Evolutionary conservation across 2,113 vertebrate genomes (phyloP).

Genomic region (Oxyruncus cristatus): DNA sequence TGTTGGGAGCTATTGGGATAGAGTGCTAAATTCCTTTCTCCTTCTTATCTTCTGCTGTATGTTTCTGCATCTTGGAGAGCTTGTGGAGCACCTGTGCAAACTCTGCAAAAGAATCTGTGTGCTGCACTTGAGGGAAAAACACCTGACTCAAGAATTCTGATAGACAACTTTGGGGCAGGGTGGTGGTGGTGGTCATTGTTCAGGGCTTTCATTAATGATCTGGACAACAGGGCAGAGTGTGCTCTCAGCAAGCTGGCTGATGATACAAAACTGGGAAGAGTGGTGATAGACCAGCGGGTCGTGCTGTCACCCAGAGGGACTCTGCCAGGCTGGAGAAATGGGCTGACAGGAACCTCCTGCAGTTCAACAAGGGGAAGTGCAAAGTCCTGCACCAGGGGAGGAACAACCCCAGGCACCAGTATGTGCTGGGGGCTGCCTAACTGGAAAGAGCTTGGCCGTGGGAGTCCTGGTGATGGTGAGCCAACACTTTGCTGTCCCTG

Average conservation of each 20-base stretch:
- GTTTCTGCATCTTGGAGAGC: neutral
- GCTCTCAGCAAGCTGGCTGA: too few species aligned
- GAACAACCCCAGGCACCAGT: neutral
- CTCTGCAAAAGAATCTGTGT: neutral
- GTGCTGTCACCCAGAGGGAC: neutral
- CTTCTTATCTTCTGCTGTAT: neutral
- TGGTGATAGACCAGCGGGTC: neutral
- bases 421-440: accelerated
- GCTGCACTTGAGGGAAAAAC: neutral
- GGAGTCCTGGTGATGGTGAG: neutral
- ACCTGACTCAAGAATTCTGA: neutral
- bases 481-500: neutral
- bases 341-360: neutral
- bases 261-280: too few species aligned
- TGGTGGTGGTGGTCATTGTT: neutral
- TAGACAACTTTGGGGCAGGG: neutral
- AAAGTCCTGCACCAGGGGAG: neutral
- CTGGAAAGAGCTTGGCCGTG: neutral
- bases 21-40: neutral
- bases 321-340: neutral
- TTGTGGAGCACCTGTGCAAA: neutral
- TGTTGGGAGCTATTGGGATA: neutral
- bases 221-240: too few species aligned
- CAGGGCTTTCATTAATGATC: too few species aligned
- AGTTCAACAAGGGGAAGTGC: neutral